Evolutionary conservation across 2,888 invertebrate genomes (phyloP).

Genomic region (Helobdella robusta): DNA sequence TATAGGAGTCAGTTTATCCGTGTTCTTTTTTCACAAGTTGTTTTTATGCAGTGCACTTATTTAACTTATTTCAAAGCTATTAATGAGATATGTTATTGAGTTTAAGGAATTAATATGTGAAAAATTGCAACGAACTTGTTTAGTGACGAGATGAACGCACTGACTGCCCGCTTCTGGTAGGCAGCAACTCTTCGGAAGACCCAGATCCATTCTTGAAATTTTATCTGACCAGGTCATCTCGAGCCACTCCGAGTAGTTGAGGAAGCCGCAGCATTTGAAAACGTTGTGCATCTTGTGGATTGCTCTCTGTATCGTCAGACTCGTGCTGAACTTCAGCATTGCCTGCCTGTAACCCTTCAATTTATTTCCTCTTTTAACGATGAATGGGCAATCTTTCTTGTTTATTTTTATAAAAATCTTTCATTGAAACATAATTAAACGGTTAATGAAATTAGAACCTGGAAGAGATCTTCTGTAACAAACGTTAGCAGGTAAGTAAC

Average conservation of each 20-base stretch:
- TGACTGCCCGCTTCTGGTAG: background rate
- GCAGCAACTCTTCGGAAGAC: conserved; percentile 12
- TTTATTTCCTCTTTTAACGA: background rate
- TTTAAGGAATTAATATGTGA: too few species aligned
- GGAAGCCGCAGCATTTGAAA: conserved; percentile 9
- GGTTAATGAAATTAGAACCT: background rate
- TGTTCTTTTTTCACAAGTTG: too few species aligned
- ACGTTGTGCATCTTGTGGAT: background rate
- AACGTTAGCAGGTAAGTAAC: background rate
- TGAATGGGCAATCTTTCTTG: background rate
- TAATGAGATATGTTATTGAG: too few species aligned
- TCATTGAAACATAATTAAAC: background rate
- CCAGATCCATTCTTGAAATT: conserved; percentile 3
- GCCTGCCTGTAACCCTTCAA: conserved; percentile 5
- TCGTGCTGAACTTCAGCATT: conserved; percentile 10
- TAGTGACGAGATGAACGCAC: background rate
- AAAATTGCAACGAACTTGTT: too few species aligned
- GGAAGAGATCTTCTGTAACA: conserved; percentile 6
- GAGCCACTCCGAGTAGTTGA: conserved; percentile 7
- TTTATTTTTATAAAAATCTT: background rate
- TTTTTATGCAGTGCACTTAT: too few species aligned
- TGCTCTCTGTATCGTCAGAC: background rate
- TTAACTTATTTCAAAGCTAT: too few species aligned
- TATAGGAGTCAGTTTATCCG: conserved; percentile 2
- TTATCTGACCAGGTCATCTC: conserved; percentile 8